Evolutionary conservation across 2,888 invertebrate genomes (phyloP).

Genomic region (Oxytorus armatus): DNA sequence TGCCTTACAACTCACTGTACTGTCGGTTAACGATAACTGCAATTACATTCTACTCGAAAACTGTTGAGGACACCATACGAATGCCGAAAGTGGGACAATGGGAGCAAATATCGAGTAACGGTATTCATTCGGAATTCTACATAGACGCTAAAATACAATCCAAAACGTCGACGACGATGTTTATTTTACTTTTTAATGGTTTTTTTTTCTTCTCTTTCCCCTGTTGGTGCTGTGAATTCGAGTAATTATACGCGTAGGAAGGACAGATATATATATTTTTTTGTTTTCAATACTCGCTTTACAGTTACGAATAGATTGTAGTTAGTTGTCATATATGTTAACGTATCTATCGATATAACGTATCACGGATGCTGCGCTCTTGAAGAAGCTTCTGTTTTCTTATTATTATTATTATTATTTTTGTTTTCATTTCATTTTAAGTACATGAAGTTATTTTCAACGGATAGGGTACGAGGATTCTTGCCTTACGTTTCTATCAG

Average conservation of each 20-base stretch:
- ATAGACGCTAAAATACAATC: conserved; percentile 68
- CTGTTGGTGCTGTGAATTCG: conserved; percentile 44
- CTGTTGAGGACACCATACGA: conserved; percentile 66
- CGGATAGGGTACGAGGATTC: conserved; percentile 70
- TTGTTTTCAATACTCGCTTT: conserved; percentile 62
- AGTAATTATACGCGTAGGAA: conserved; percentile 61
- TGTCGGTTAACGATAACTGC: conserved; percentile 82
- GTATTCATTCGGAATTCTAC: conserved; percentile 59
- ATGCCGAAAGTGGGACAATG: conserved; percentile 59
- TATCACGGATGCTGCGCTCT: conserved; percentile 75
- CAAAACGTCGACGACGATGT: conserved; percentile 69
- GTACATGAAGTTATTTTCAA: conserved; percentile 75
- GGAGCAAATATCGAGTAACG: conserved; percentile 58
- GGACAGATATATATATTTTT: too few relatives aligned
- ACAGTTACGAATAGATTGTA: conserved; percentile 72
- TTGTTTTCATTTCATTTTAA: conserved; percentile 68
- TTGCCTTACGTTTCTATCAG: conserved; percentile 74
- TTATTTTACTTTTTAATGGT: conserved; percentile 47
- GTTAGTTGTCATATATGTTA: conserved; percentile 70
- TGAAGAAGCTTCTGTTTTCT: conserved; percentile 70
- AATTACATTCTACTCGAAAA: conserved; percentile 76
- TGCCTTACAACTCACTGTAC: conserved; percentile 82
- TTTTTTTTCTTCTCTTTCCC: conserved; percentile 57
- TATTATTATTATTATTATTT: conserved; percentile 29
- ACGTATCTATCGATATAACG: conserved; percentile 73